A percentile compares a stretch with the other conserved stretches of the same genome.
phyloP scores from a whole-genome alignment of 2,888 invertebrate genomes.

The Drosophila sordidula region DNA sequence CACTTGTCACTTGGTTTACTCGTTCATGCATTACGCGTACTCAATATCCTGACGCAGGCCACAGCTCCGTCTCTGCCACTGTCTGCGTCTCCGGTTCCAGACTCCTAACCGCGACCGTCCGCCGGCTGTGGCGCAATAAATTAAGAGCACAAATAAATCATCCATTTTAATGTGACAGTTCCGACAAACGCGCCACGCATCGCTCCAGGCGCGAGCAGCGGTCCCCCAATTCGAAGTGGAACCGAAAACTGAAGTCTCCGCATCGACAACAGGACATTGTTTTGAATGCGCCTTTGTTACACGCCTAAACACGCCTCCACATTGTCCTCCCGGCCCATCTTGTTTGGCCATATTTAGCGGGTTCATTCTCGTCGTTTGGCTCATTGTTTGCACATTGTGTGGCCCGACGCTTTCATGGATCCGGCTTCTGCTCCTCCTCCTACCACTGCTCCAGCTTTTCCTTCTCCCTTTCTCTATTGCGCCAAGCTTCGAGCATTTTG shows the following conservation, averaged over 20 bases:
- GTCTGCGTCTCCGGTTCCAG: slow-evolving; percentile 25
- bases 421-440: neutral
- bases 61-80: neutral
- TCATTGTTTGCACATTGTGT: slow-evolving; percentile 74
- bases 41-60: slow-evolving; percentile 66
- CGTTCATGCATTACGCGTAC: slow-evolving; percentile 78
- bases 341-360: slow-evolving; percentile 68
- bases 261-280: slow-evolving; percentile 50
- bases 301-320: neutral
- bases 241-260: slow-evolving; percentile 22
- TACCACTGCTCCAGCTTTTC: neutral
- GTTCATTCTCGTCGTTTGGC: slow-evolving; percentile 55
- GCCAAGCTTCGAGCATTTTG: slow-evolving; percentile 45
- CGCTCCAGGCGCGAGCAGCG: neutral
- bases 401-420: slow-evolving; percentile 41
- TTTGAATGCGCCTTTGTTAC: slow-evolving; percentile 46
- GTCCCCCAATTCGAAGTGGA: neutral
- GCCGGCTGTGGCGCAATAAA: slow-evolving; percentile 73
- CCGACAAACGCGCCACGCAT: slow-evolving; percentile 68
- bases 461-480: neutral
- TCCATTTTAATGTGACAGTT: slow-evolving; percentile 83
- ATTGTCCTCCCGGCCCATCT: slow-evolving; percentile 1
- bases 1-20: slow-evolving; percentile 21
- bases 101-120: slow-evolving; percentile 15
- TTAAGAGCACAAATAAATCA: slow-evolving; percentile 81